These are phyloP conservation scores for Callopanchax toddi DNA, from an alignment of 2,113 vertebrate species.

Conservation along the genomic window DNA sequence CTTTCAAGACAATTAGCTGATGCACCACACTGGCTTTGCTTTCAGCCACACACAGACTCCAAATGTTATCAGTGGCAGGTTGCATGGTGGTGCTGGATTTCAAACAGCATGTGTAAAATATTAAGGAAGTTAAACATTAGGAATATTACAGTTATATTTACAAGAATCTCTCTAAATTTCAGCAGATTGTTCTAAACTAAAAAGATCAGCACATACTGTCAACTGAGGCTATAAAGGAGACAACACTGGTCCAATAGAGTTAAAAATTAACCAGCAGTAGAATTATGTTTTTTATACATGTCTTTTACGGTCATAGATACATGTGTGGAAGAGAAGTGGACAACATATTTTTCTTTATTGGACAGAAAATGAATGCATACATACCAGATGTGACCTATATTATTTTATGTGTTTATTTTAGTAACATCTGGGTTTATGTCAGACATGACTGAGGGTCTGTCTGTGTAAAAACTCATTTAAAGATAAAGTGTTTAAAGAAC, in stretches of 20 bases:
- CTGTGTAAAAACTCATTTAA: background rate
- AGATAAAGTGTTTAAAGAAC: background rate
- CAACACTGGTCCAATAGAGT: too few relatives aligned
- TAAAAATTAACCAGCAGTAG: too few relatives aligned
- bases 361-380: constrained; percentile 8
- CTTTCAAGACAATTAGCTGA: constrained; percentile 49
- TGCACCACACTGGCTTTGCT: constrained; percentile 16
- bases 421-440: background rate
- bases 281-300: too few relatives aligned
- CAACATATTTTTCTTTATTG: background rate
- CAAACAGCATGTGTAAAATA: background rate
- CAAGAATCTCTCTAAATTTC: too few relatives aligned
- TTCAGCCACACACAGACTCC: constrained; percentile 14
- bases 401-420: constrained; percentile 1
- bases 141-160: background rate
- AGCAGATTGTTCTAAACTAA: too few relatives aligned
- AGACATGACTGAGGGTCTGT: background rate
- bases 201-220: too few relatives aligned
- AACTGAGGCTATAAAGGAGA: too few relatives aligned
- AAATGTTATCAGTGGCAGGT: constrained; percentile 27
- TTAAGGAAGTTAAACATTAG: background rate
- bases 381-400: background rate
- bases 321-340: background rate
- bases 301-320: too few relatives aligned
- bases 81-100: constrained; percentile 19